Conservation (phyloP, 2,888 invertebrate species). For the Macroteleia sp. region DNA sequence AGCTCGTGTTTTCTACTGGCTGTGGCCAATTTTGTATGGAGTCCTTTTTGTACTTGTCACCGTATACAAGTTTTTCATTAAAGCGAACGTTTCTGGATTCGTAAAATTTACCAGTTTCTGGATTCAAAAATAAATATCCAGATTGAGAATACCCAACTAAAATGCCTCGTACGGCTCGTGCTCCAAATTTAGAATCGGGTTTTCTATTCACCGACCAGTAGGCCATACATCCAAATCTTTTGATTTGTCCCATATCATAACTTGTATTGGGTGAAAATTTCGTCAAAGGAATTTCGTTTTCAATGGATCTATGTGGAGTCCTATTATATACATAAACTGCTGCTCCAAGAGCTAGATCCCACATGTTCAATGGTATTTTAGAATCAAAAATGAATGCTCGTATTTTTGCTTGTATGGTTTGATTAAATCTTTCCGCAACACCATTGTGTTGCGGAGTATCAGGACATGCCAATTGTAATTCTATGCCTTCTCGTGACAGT, state of each 20-base stretch:
- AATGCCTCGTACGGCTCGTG: background rate
- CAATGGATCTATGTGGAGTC: slow-evolving; percentile 69
- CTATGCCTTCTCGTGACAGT: background rate
- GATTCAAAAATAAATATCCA: slow-evolving; percentile 4
- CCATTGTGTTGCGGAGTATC: background rate
- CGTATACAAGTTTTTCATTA: slow-evolving; percentile 44
- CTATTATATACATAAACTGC: background rate
- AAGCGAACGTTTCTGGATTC: background rate
- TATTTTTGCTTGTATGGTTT: background rate
- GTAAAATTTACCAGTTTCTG: slow-evolving; percentile 2
- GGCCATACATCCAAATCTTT: slow-evolving; percentile 52
- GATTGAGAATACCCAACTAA: background rate
- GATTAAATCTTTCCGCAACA: background rate
- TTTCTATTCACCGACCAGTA: slow-evolving; percentile 46
- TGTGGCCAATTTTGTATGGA: no score
- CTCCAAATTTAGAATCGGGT: background rate
- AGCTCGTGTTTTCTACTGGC: no score
- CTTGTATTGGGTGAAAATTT: slow-evolving; percentile 43
- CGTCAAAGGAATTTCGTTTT: slow-evolving; percentile 35
- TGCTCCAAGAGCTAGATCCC: background rate
- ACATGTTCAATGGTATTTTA: background rate
- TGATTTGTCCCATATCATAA: slow-evolving; percentile 46
- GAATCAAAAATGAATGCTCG: background rate
- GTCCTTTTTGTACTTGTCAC: slow-evolving; percentile 47
- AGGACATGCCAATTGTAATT: background rate